Evolutionary conservation across 35 echinoderm and acorn worm species (phyloP).

Genomic region (Lytechinus variegatus): DNA sequence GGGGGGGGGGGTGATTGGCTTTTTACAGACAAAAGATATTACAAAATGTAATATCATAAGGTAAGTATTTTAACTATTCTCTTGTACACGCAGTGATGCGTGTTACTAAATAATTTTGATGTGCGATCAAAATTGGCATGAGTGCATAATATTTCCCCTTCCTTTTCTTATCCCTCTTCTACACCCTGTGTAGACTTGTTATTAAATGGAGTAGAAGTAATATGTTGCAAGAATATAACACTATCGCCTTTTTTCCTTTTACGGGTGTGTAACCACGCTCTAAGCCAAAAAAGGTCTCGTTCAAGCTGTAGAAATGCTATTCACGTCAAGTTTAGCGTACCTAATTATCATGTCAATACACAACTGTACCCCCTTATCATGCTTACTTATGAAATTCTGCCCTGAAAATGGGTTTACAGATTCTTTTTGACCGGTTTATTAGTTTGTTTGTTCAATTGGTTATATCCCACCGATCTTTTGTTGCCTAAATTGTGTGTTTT

Average conservation of each 20-base stretch:
- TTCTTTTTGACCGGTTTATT: neutral
- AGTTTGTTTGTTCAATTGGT: constrained; percentile 4
- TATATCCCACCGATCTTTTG: neutral
- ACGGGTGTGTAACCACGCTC: neutral
- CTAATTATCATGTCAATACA: constrained; percentile 5
- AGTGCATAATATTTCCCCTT: neutral
- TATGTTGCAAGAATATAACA: neutral
- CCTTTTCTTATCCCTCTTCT: too few relatives aligned
- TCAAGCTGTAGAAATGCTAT: neutral
- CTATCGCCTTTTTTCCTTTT: neutral
- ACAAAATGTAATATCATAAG: neutral
- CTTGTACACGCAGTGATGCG: neutral
- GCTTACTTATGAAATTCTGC: neutral
- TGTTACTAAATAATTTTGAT: neutral
- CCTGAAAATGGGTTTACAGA: neutral
- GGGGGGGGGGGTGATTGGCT: too few relatives aligned
- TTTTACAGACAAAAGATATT: too few relatives aligned
- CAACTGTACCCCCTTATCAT: neutral
- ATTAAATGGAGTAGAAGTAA: neutral
- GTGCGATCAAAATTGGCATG: neutral
- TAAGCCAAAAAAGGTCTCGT: neutral
- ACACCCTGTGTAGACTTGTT: neutral
- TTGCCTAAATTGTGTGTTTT: neutral
- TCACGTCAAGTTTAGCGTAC: neutral
- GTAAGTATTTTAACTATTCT: neutral